These are phyloP conservation scores for Phenganax stokvisi DNA, from an alignment of 92 coral and sea anemone species.

Conservation along the genomic window DNA sequence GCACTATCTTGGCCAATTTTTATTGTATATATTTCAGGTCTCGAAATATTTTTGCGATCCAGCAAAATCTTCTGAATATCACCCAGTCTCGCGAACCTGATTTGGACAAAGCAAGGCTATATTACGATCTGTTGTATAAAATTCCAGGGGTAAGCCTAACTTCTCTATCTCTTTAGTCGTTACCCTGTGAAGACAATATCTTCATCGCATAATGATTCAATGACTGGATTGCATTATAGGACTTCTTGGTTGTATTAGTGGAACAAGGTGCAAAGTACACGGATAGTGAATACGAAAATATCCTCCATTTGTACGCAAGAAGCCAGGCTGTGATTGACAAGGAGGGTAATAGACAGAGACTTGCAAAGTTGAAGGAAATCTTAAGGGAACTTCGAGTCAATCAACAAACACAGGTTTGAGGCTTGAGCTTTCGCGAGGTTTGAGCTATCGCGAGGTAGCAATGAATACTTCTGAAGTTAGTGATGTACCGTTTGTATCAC, in stretches of 20 bases:
- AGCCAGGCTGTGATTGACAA: conserved; percentile 88
- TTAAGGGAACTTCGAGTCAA: conserved; percentile 51
- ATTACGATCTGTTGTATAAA: conserved; percentile 81
- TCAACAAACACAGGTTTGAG: conserved; percentile 31
- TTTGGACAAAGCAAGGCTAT: conserved; percentile 87
- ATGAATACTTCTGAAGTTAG: background rate
- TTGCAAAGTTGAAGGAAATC: conserved; percentile 71
- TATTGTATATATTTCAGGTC: conserved; percentile 50
- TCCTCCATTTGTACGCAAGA: conserved; percentile 73
- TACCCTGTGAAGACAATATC: background rate
- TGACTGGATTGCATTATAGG: conserved; percentile 52
- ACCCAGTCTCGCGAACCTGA: conserved; percentile 96
- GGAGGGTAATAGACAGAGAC: conserved; percentile 63
- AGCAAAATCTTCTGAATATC: conserved; percentile 90
- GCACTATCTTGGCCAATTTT: too few relatives aligned
- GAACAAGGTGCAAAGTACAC: conserved; percentile 95
- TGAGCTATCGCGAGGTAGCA: background rate
- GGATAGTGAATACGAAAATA: conserved; percentile 66
- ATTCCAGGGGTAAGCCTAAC: conserved; percentile 82
- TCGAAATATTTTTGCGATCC: conserved; percentile 93
- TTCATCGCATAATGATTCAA: background rate
- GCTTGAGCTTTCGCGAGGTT: too few relatives aligned
- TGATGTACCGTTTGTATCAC: too few relatives aligned
- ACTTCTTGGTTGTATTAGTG: conserved; percentile 70
- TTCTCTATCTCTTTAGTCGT: background rate